Evolutionary conservation across 2,113 vertebrate genomes (phyloP).

Genomic region (Columbina picui): DNA sequence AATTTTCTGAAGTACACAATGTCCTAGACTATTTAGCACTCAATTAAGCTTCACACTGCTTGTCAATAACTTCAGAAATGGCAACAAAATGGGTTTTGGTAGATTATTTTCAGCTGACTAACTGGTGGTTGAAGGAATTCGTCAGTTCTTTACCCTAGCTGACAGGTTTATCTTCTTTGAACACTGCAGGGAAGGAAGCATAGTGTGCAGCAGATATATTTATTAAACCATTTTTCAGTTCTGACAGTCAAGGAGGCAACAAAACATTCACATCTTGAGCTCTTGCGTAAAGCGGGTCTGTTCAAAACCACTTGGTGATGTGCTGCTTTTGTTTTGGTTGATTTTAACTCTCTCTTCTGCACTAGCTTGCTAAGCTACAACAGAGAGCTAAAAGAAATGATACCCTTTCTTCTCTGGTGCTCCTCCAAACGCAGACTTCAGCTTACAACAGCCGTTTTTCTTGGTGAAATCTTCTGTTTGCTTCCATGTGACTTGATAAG

Average conservation of each 20-base stretch:
- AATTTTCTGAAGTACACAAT: neutral
- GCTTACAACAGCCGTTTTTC: neutral
- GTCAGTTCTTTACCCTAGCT: neutral
- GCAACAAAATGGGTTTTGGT: neutral
- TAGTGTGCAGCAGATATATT: neutral
- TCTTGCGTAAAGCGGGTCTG: neutral
- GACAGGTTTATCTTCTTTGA: constrained; percentile 9
- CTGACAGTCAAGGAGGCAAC: neutral
- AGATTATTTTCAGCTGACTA: neutral
- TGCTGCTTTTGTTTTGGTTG: neutral
- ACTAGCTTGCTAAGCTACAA: neutral
- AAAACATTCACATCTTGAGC: neutral
- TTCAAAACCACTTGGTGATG: neutral
- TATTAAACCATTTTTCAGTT: neutral
- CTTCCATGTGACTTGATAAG: neutral
- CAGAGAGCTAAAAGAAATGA: neutral
- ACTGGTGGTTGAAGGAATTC: neutral
- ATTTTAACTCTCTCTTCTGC: neutral
- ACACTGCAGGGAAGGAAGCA: neutral
- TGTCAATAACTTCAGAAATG: constrained; percentile 6
- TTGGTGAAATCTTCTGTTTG: neutral
- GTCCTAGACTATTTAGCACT: neutral
- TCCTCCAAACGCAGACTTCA: neutral
- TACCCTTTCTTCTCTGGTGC: neutral
- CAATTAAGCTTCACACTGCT: neutral